These are phyloP conservation scores for Carpatolechia fugitivella DNA, from an alignment of 2,888 invertebrate genomes.

Conservation along the genomic window DNA sequence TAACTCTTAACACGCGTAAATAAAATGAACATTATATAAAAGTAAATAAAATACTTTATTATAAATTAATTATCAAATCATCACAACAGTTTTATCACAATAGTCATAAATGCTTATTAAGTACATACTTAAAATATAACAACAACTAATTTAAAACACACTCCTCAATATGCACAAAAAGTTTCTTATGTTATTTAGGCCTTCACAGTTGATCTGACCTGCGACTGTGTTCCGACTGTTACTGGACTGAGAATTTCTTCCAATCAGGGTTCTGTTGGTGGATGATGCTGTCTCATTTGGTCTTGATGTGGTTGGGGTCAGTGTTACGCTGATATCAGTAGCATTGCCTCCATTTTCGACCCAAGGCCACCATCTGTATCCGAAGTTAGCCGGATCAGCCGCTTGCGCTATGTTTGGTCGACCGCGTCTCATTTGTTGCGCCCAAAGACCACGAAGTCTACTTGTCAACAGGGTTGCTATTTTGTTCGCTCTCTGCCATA, in stretches of 20 bases:
- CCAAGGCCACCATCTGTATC: slow-evolving; percentile 86
- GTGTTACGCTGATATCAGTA: background rate
- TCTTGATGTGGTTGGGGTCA: background rate
- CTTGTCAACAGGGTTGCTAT: slow-evolving; percentile 64
- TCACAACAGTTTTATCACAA: slow-evolving; percentile 6
- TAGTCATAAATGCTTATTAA: slow-evolving; percentile 5
- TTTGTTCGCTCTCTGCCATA: slow-evolving; percentile 73
- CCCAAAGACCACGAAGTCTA: slow-evolving; percentile 59
- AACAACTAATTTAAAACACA: slow-evolving; percentile 40
- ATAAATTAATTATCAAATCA: background rate
- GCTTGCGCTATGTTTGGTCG: slow-evolving; percentile 66
- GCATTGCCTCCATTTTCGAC: slow-evolving; percentile 21
- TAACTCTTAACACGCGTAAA: background rate
- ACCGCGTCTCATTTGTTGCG: slow-evolving; percentile 70
- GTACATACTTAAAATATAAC: background rate
- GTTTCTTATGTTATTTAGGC: slow-evolving; percentile 51
- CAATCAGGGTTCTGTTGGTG: background rate
- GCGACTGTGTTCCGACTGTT: slow-evolving; percentile 34
- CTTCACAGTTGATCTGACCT: slow-evolving; percentile 48
- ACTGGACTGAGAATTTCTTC: background rate
- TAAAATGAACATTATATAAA: background rate
- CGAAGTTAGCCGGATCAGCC: slow-evolving; percentile 85
- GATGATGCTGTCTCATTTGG: background rate
- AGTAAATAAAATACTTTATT: background rate
- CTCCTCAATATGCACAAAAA: slow-evolving; percentile 63